These are phyloP conservation scores for Sisor rabdophorus DNA, from an alignment of 2,113 vertebrate species.

Conservation along the genomic window DNA sequence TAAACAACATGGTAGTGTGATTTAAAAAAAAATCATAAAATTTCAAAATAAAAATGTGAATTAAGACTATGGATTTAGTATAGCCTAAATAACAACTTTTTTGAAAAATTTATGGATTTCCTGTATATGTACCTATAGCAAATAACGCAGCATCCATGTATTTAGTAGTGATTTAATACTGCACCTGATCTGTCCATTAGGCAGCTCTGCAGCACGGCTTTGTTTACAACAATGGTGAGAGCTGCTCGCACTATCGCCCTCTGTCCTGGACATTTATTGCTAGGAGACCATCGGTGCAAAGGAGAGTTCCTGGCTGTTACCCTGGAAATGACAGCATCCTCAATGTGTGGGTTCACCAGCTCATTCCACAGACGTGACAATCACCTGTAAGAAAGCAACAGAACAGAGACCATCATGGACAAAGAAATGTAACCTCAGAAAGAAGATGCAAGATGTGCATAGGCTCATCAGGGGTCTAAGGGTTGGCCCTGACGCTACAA, in stretches of 20 bases:
- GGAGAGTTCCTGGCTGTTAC: constrained; percentile 75
- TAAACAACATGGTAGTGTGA: no score
- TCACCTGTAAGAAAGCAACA: constrained; percentile 76
- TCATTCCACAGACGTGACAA: constrained; percentile 90
- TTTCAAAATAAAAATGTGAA: no score
- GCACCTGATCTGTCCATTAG: constrained; percentile 84
- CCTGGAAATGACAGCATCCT: constrained; percentile 85
- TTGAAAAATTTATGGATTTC: no score
- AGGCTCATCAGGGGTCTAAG: constrained; percentile 70
- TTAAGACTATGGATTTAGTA: background rate
- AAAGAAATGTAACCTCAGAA: constrained; percentile 1
- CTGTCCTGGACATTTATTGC: constrained; percentile 78
- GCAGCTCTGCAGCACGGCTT: constrained; percentile 85
- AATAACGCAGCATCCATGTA: no score
- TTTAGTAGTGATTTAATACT: background rate
- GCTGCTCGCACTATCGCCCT: constrained; percentile 90
- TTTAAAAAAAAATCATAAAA: no score
- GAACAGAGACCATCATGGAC: constrained; percentile 58
- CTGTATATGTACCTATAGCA: no score
- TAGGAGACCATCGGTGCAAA: constrained; percentile 61
- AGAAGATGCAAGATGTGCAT: constrained; percentile 60
- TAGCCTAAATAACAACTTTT: no score
- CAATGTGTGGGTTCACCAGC: constrained; percentile 85
- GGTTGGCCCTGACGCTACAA: constrained; percentile 74
- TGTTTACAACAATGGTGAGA: constrained; percentile 92